phyloP scores from a whole-genome alignment of 2,113 vertebrate genomes.

The Dolichotis patagonum region DNA sequence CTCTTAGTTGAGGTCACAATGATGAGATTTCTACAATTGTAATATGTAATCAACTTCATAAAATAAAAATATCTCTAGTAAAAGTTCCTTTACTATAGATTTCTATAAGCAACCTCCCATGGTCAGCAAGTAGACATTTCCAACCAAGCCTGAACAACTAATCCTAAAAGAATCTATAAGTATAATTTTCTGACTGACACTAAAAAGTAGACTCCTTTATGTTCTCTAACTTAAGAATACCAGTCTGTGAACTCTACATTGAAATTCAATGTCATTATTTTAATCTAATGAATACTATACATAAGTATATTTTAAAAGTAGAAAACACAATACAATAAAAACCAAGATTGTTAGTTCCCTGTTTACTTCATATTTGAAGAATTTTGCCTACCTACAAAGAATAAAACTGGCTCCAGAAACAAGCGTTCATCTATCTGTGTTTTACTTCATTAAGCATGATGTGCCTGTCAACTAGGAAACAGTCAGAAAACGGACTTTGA shows the following conservation, averaged over 20 bases:
- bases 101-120: background rate
- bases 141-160: background rate
- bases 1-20: background rate
- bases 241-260: background rate
- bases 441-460: background rate
- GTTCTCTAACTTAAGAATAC: constrained; percentile 4
- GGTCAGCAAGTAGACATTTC: background rate
- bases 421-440: background rate
- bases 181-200: background rate
- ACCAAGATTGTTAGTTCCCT: background rate
- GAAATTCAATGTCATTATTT: background rate
- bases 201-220: background rate
- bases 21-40: background rate
- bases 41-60: background rate
- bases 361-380: background rate
- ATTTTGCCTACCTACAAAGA: background rate
- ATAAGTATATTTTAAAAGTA: background rate
- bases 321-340: background rate
- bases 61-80: background rate
- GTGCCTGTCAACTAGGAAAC: background rate
- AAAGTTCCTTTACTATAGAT: background rate
- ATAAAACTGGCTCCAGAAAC: background rate
- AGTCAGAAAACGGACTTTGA: background rate
- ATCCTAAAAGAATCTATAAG: background rate
- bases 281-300: background rate